Percentiles rank a stretch among this genome's conserved stretches.
These are phyloP conservation scores for Rotaria magnacalcarata DNA, from an alignment of 2,888 invertebrate species.

Conservation along the genomic window DNA sequence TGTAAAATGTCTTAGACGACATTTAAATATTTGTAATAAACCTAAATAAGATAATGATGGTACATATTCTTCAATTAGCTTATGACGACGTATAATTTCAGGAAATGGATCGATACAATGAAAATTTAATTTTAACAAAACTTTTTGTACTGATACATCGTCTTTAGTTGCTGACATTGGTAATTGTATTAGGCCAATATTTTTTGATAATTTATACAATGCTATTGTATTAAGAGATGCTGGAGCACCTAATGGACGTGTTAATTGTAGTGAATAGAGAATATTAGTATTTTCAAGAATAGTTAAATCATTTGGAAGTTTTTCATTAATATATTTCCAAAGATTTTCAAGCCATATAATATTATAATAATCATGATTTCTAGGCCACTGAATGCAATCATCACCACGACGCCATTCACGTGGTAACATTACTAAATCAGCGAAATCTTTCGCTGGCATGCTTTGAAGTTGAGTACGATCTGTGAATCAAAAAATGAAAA, in stretches of 20 bases:
- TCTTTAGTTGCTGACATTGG: not conserved
- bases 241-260: not conserved
- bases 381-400: constrained; percentile 41
- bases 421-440: constrained; percentile 44
- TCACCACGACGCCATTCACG: constrained; percentile 45
- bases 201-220: constrained; percentile 45
- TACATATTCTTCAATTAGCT: constrained; percentile 40
- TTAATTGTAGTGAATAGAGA: constrained; percentile 3
- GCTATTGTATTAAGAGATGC: not conserved
- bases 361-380: constrained; percentile 42
- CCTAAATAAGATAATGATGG: constrained; percentile 37
- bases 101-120: constrained; percentile 42
- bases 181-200: constrained; percentile 37
- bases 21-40: constrained; percentile 40
- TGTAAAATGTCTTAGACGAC: constrained; percentile 39
- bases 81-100: constrained; percentile 24
- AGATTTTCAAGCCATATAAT: constrained; percentile 43
- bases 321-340: constrained; percentile 46
- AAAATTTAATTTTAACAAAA: constrained; percentile 41
- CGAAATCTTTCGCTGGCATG: constrained; percentile 43
- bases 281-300: constrained; percentile 43
- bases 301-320: constrained; percentile 40
- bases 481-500: constrained; percentile 2
- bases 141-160: constrained; percentile 30
- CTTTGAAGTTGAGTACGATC: constrained; percentile 44